A percentile compares a stretch with the other conserved stretches of the same genome.
Evolutionary conservation across 2,797 vertebrate species (phyloP).

Genomic region (Chelon labrosus): DNA sequence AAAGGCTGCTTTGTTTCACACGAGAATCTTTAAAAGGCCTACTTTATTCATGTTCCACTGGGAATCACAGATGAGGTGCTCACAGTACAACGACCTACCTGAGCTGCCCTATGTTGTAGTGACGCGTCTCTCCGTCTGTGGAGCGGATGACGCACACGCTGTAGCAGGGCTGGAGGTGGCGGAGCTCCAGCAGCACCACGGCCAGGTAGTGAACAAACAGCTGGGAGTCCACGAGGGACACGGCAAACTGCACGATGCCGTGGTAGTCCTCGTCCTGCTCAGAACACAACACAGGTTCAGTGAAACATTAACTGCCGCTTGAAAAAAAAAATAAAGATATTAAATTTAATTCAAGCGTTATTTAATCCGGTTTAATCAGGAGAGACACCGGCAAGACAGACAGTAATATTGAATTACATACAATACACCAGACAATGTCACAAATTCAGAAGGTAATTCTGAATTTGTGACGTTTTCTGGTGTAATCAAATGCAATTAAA

Average conservation of each 20-base stretch:
- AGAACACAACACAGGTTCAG: conserved; percentile 31
- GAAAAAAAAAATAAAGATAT: too few relatives aligned
- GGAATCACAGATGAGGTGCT: background rate
- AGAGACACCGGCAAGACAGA: background rate
- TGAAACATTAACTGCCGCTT: background rate
- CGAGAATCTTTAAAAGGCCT: background rate
- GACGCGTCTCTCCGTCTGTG: conserved; percentile 91
- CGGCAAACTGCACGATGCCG: conserved; percentile 94
- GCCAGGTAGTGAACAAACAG: conserved; percentile 98
- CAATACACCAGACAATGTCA: background rate
- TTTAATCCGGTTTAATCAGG: background rate
- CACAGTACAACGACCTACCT: conserved; percentile 80
- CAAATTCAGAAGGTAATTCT: background rate
- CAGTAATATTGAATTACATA: background rate
- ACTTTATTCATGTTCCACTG: background rate
- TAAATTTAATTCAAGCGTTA: background rate
- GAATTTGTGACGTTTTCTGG: too few relatives aligned
- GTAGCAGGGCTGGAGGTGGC: conserved; percentile 93
- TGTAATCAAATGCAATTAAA: background rate
- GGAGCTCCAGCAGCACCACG: conserved; percentile 93
- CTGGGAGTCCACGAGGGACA: conserved; percentile 95
- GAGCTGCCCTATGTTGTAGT: conserved; percentile 94
- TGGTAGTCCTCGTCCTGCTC: conserved; percentile 92
- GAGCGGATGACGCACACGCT: conserved; percentile 92
- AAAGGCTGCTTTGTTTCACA: conserved; percentile 14